A percentile compares a stretch with the other conserved stretches of the same genome.
Conservation (phyloP, 2,797 vertebrate species). For the Muscicapa striata region DNA sequence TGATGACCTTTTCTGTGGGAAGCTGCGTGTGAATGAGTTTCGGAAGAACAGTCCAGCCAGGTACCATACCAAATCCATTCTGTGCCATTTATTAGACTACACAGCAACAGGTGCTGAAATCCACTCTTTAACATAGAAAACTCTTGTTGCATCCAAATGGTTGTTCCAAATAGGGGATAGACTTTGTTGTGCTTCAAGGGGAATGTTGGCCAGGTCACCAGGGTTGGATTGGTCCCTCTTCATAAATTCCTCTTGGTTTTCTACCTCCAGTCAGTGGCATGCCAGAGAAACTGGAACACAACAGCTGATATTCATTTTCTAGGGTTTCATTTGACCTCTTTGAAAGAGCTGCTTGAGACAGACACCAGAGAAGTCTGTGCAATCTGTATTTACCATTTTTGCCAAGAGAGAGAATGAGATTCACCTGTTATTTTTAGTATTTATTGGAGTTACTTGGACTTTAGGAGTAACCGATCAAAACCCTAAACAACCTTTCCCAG, state of each 20-base stretch:
- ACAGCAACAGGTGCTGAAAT: neutral
- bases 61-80: neutral
- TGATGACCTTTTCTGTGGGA: neutral
- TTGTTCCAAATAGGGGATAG: neutral
- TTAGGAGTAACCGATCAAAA: neutral
- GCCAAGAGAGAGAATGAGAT: neutral
- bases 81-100: neutral
- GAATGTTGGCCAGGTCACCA: neutral
- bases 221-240: neutral
- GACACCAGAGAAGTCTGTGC: neutral
- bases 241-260: neutral
- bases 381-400: neutral
- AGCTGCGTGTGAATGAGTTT: neutral
- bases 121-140: fast-evolving
- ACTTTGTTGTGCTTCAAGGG: neutral
- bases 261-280: neutral
- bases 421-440: neutral
- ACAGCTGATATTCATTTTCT: neutral
- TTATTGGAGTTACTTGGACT: neutral
- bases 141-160: neutral
- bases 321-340: neutral
- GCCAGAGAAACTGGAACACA: neutral
- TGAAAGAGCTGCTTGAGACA: neutral
- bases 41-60: neutral
- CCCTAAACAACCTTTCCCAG: neutral